Evolutionary conservation across 1,140 invertebrate genomes (phyloP), one percentile per base, ranked within the genome.

Genomic region (Proales similis): DNA sequence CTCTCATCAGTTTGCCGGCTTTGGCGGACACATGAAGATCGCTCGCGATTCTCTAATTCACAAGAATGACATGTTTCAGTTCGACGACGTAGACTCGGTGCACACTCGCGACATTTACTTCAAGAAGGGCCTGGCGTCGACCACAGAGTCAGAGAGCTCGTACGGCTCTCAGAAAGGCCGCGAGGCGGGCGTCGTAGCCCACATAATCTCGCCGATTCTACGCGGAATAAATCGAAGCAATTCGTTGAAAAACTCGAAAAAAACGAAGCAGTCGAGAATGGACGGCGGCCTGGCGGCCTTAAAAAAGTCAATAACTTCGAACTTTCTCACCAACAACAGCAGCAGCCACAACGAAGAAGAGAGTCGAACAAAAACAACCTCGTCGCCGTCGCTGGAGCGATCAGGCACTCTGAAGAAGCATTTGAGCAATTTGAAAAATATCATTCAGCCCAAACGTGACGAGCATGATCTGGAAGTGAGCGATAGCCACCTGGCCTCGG

Each of bases 1-100:
- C n/a, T n/a, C n/a, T n/a, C n/a, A n/a, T n/a, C n/a, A n/a, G n/a
- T n/a, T n/a, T n/a, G n/a, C n/a, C n/a, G n/a, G n/a, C n/a, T n/a
- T n/a, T n/a, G n/a, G n/a, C n/a, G n/a, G n/a, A n/a, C n/a, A n/a
- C n/a, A n/a, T n/a, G n/a, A 46, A 46, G 27, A 46, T 46, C 4
- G 43, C 43, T 3, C 43, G 43, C 12, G 43, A 46, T 11, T 24
- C 20, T 46, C 14, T 46, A 3, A 46, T 46, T 24, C 43, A 46
- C n/a, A 46, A 46, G 27, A 46, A 46, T 46, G 43, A 46, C 27
- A 26, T 46, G 7, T 46, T 46, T 46, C 4, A 5, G 4, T 46
- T 46, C 14, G 43, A 46, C n/a, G 43, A 46, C 17, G 43, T 46
- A 3, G 43, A 46, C 24, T 46, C 43, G 24, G 43, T 46, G 4